A percentile compares a stretch with the other conserved stretches of the same genome.
Conservation (phyloP, 2,888 invertebrate species). For the Thereva unica region DNA sequence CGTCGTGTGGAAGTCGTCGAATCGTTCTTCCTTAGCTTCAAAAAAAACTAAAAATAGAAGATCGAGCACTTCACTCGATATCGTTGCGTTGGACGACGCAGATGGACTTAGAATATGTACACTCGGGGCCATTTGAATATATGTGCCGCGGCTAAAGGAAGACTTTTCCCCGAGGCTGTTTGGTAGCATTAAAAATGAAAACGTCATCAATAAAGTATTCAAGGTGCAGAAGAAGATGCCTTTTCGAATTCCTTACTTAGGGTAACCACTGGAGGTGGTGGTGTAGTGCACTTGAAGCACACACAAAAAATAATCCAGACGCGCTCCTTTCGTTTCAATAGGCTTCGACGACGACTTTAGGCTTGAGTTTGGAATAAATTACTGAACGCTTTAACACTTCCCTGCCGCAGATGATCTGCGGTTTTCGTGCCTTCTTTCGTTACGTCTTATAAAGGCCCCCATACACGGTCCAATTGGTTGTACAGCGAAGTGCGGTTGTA, state of each 20-base stretch:
- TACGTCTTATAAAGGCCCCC: no score
- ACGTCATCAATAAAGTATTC: conserved; percentile 34
- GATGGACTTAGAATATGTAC: neutral
- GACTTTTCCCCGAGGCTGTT: neutral
- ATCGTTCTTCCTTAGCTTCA: no score
- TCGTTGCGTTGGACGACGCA: conserved; percentile 1
- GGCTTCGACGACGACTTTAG: no score
- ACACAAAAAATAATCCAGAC: neutral
- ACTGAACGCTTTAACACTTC: no score
- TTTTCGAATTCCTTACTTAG: conserved; percentile 11
- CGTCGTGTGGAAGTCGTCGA: neutral
- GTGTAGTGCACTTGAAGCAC: conserved; percentile 9
- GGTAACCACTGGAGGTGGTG: neutral
- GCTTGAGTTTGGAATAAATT: no score
- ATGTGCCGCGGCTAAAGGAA: conserved; percentile 7
- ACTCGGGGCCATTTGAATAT: neutral
- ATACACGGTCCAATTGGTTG: no score
- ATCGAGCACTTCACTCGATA: conserved; percentile 13
- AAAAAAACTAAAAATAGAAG: conserved; percentile 23
- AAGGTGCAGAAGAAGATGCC: conserved; percentile 13
- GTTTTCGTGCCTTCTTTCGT: no score
- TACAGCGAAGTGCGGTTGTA: no score
- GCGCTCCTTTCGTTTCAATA: no score
- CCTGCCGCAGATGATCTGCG: no score
- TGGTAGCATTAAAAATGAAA: conserved; percentile 29